Base-by-base conservation (phyloP, 2,113 vertebrate genomes). In the Hemiprocne comata region DNA sequence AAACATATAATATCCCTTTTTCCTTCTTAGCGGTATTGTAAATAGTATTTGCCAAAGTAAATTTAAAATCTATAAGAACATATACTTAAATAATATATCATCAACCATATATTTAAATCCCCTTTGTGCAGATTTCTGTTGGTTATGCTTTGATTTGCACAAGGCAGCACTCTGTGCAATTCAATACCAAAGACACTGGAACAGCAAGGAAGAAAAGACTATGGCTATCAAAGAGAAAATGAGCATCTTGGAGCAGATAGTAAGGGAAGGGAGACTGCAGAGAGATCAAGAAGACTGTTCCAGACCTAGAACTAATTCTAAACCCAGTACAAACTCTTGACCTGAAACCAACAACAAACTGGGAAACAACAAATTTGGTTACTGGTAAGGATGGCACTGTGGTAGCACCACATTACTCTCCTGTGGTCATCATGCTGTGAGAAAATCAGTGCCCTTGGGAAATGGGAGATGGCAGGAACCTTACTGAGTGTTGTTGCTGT, bases 401-500 rank as follows among this genome's bases (percentile, higher is more conserved):
- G 58, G 64, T 10, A 60, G 42, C 67, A 91, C 6, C 57, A 40
- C 0, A 1, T 75, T 51, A 40, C 17, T 83, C 28, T 44, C 33
- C 77, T 34, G 46, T 33, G 29, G 11, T 48, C 40, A 48, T 13
- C 33, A 34, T 0, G 5, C 11, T 66, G 17, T 55, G 40, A 90
- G 53, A 64, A 71, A 36, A 36, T 6, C 65, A 74, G 34, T n/a
- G 57, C 26, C 82, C 51, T 8, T 77, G 73, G 58, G 60, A 38
- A 87, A 46, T 2, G 6, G n/a, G 46, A 61, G 50, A n/a, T 0
- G 2, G 57, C 9, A 29, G 53, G 48, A 91, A 25, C 51, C 78
- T 97, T 87, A 98, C 97, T 1, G 12, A 64, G 58, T 10, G 15
- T 24, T 72, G 88, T 8, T 71, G 85, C 25, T 53, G 86, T 53